These are phyloP conservation scores for Murina feae DNA, from an alignment of 2,113 vertebrate genomes.

Conservation along the genomic window DNA sequence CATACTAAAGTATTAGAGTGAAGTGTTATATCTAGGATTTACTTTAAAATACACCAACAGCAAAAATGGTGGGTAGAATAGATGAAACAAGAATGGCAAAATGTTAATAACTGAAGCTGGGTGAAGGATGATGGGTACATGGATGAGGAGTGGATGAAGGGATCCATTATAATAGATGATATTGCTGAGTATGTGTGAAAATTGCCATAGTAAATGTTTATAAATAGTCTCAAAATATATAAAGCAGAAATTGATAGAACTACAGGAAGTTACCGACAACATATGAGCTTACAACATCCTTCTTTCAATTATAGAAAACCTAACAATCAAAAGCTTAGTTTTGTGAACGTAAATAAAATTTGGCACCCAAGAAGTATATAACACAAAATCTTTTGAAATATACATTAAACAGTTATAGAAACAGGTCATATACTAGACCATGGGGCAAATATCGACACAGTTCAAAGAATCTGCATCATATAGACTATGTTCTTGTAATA, in stretches of 20 bases:
- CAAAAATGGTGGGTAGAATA: background rate
- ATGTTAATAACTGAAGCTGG: background rate
- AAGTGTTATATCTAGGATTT: background rate
- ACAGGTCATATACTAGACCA: background rate
- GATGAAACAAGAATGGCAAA: background rate
- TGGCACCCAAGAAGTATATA: background rate
- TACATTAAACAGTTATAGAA: background rate
- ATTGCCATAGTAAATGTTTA: background rate
- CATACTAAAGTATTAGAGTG: background rate
- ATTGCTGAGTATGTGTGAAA: background rate
- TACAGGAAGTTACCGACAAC: background rate
- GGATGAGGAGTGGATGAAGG: background rate
- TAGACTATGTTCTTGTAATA: background rate
- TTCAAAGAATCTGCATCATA: background rate
- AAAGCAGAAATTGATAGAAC: background rate
- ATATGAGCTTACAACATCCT: background rate
- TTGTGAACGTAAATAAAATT: background rate
- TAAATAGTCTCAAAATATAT: background rate
- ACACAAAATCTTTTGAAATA: background rate
- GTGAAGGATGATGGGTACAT: accelerated
- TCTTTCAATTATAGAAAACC: background rate
- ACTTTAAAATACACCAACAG: background rate
- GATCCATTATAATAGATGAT: background rate
- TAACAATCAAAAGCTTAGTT: background rate
- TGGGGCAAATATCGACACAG: background rate